Base-by-base conservation (phyloP, 2,888 invertebrate genomes). In the Apocheima hispidaria region DNA sequence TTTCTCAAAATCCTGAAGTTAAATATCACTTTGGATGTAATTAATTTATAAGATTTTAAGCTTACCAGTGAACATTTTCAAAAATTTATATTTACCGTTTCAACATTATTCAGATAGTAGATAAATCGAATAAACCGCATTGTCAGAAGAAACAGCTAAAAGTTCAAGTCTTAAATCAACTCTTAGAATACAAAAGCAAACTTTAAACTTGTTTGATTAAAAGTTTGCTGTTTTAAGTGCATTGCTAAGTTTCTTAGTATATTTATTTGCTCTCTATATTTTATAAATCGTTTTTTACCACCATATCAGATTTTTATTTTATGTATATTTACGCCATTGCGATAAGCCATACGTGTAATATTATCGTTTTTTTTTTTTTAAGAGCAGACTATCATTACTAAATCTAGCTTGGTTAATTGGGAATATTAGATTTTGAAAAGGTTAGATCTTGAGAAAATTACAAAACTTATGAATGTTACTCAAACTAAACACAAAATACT, bases 121-220 rank as follows among this genome's bases (percentile, higher is more conserved):
- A 55, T 55, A 55, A 54, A 60, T 55, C 18, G 23, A 56, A 35
- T 38, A 28, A 52, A 61, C 46, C 52, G 51, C 46, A 41, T 41
- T 46, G 51, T 46, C 54, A 36, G 35, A 36, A 10, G 20, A 30
- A 54, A 50, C 43, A 51, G 36, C 14, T 48, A 54, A 36, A 52
- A 59, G 38, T 60, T 48, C 35, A 18, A 52, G 40, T 48, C 52
- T 35, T 61, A 61, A 56, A 56, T 52, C 56, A 61, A 61, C 51
- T 56, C 61, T 23, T 48, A 12, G 60, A 26, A 55, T 43, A 51
- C 51, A 52, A 51, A 48, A 41, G 43, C 40, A 53, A 60, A 50
- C 52, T 50, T 50, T 20, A 38, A 60, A 55, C 51, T 55, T 55
- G 55, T 60, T 56, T 56, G 61, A 61, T 61, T 61, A 61, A 60